Percentiles rank a stretch among this genome's conserved stretches.
Evolutionary conservation across 2,113 vertebrate genomes (phyloP).

Genomic region (Loxodonta africana): DNA sequence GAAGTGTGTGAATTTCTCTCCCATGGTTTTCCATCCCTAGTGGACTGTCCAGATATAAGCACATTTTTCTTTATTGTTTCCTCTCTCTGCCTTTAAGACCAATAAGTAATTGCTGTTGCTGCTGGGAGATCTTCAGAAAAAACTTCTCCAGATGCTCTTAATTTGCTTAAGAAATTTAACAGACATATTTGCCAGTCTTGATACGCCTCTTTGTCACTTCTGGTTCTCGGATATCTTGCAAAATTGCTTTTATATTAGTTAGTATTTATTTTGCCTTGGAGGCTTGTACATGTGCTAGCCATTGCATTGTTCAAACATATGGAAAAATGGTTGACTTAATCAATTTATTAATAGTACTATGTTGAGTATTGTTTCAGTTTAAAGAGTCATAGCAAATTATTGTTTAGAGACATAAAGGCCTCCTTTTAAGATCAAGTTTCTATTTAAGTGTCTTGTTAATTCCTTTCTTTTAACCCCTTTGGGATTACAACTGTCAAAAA

Average conservation of each 20-base stretch:
- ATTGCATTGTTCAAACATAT: background rate
- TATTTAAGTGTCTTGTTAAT: background rate
- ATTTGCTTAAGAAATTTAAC: background rate
- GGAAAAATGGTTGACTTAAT: background rate
- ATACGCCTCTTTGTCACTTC: background rate
- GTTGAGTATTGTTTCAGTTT: background rate
- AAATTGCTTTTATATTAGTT: background rate
- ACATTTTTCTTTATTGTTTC: background rate
- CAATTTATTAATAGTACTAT: background rate
- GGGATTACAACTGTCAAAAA: background rate
- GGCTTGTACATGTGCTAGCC: background rate
- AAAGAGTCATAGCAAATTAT: background rate
- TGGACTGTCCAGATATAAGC: background rate
- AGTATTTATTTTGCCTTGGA: background rate
- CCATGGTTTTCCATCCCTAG: background rate
- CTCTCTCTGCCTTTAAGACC: background rate
- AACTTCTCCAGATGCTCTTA: background rate
- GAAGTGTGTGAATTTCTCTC: background rate
- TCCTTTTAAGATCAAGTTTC: background rate
- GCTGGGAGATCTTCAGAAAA: background rate
- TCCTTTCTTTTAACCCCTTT: background rate
- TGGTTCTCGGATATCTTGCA: background rate
- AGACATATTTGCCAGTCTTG: background rate
- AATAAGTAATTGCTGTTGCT: background rate
- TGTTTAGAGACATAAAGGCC: background rate